phyloP scores from a whole-genome alignment of 2,797 vertebrate species.

The Streptopelia turtur region DNA sequence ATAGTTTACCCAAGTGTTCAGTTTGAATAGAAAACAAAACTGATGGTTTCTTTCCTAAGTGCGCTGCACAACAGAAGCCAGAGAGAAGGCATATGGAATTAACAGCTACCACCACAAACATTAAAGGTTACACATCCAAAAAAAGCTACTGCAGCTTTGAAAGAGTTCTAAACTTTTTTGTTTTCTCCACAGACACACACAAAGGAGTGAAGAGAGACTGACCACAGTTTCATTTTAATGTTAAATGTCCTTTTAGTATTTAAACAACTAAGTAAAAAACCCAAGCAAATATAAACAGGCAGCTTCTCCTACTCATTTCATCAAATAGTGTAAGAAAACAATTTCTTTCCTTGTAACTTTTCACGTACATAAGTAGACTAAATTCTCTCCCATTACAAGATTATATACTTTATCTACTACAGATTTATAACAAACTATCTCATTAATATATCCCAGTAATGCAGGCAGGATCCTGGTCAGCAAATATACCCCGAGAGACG shows the following conservation, averaged over 20 bases:
- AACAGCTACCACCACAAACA: neutral
- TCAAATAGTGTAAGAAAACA: neutral
- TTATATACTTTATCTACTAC: neutral
- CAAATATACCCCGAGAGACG: neutral
- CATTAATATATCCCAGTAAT: neutral
- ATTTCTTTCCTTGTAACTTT: neutral
- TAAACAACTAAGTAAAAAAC: neutral
- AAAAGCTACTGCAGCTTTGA: neutral
- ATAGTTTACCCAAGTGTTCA: neutral
- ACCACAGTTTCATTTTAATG: neutral
- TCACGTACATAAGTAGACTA: neutral
- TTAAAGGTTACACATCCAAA: neutral
- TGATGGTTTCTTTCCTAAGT: neutral
- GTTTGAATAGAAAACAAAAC: slow-evolving; percentile 5
- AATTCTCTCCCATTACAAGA: neutral
- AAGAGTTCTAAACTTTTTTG: neutral
- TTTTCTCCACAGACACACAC: fast-evolving
- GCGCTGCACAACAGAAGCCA: neutral
- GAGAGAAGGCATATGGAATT: neutral
- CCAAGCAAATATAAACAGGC: neutral
- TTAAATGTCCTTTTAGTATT: neutral
- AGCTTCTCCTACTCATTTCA: neutral
- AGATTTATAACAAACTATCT: neutral
- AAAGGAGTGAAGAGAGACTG: neutral
- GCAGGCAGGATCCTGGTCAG: neutral